Percentiles rank a stretch among this genome's conserved stretches.
Conservation (phyloP, 2,113 vertebrate genomes). For the Noturus placidus region DNA sequence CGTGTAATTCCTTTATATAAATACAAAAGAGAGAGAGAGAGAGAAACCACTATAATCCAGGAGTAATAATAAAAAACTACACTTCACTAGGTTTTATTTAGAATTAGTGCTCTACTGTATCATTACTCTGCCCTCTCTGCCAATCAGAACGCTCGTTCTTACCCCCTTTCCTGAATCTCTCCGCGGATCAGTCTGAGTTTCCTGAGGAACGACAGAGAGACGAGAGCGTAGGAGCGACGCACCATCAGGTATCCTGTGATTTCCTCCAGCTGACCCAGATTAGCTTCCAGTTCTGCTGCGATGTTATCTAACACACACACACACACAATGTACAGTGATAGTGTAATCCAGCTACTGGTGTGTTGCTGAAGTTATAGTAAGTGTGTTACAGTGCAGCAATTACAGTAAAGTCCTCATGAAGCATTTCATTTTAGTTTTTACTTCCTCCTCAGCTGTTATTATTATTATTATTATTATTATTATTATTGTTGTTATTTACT, state of each 20-base stretch:
- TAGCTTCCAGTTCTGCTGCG: conserved; percentile 91
- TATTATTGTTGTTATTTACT: conserved; percentile 75
- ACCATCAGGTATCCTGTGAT: conserved; percentile 91
- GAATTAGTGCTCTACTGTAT: background rate
- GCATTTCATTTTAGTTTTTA: background rate
- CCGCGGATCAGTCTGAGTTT: conserved; percentile 87
- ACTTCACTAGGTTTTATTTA: background rate
- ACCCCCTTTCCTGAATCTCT: conserved; percentile 85
- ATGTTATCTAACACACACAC: conserved; percentile 82
- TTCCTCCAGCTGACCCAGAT: conserved; percentile 92
- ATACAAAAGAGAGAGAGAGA: background rate
- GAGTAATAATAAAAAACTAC: background rate
- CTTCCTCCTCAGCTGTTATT: background rate
- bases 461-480: background rate
- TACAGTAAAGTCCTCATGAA: background rate
- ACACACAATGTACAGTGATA: background rate
- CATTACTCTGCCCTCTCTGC: background rate
- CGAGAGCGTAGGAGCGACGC: conserved; percentile 90
- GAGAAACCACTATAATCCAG: background rate
- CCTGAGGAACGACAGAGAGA: conserved; percentile 93
- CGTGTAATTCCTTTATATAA: conserved; percentile 76
- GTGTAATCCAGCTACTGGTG: no score
- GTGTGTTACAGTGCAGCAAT: background rate
- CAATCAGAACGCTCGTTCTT: conserved; percentile 47
- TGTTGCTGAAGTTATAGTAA: background rate